Base-by-base conservation (phyloP, 2,113 vertebrate genomes). In the Chionodraco myersi region DNA sequence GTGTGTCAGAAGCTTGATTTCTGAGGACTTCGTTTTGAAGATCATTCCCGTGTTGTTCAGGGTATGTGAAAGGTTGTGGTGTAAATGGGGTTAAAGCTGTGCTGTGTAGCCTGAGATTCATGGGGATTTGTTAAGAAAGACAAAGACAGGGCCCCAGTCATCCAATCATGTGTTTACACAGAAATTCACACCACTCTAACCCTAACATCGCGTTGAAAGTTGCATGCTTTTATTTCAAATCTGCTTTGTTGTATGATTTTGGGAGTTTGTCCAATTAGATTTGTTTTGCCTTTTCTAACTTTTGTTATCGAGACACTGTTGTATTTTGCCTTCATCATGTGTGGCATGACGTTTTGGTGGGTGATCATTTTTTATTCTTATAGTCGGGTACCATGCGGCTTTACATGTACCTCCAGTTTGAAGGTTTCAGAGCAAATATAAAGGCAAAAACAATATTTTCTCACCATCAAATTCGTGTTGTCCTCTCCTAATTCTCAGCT, bases 131-230 rank as follows among this genome's bases (percentile, higher is more conserved):
- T 90, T 88, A 92, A 95, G 93, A 92, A 94, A 94, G 93, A 93
- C 92, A 93, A 95, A 93, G 95, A 92, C 92, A 96, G 94, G 94
- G 93, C 94, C 95, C 94, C 92, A 91, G 83, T 94, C 97, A 97
- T 97, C 96, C 95, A 94, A 58, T 95, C 96, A 95, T 91, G 80
- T 95, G 93, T 97, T 97, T 97, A 98, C 97, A 97, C 97, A 97
- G 97, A 99, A 99, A 98, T 97, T 97, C 96, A 97, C 94, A 80
- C 91, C 95, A 96, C 95, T 92, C 95, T 94, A 94, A 96, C 96
- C 93, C 92, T 89, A 86, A 92, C 96, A 96, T 96, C 92, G 77
- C 89, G 93, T 92, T 87, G 68, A 80, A 77, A 86, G 95, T 85
- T 88, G 96, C 97, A 97, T 94, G 94, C 86, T 86, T 87, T 81